A percentile compares a stretch with the other conserved stretches of the same genome.
Conservation (phyloP, 2,888 invertebrate genomes). For the Chloroclysta siterata region DNA sequence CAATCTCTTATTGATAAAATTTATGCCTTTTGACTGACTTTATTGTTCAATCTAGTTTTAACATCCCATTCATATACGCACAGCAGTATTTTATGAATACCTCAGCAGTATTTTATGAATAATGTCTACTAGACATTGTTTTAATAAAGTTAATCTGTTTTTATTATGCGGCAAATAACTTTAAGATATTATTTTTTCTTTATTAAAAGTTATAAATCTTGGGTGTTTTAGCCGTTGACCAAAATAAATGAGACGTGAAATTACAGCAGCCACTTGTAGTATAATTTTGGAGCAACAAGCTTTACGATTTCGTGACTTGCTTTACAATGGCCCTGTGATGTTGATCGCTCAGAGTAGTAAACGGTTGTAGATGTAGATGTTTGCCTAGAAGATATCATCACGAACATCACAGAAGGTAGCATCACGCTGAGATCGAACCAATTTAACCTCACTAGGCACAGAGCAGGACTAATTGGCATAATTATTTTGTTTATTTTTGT, state of each 20-base stretch:
- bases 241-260: constrained; percentile 38
- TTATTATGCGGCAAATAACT: background rate
- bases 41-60: no score
- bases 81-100: no score
- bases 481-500: no score
- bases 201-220: constrained; percentile 18
- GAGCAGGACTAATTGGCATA: no score
- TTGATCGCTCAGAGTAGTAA: constrained; percentile 10
- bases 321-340: constrained; percentile 29
- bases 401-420: no score
- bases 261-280: constrained; percentile 38
- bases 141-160: constrained; percentile 1
- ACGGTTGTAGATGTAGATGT: background rate
- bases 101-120: background rate
- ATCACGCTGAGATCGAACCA: no score
- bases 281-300: constrained; percentile 38
- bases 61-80: no score
- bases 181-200: constrained; percentile 8
- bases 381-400: no score
- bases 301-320: constrained; percentile 40
- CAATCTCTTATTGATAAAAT: no score
- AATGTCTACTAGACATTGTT: background rate
- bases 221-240: constrained; percentile 26
- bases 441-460: no score
- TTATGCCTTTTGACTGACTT: no score